These are phyloP conservation scores for Ptychobarbus kaznakovi DNA, from an alignment of 2,797 vertebrate species.

Conservation along the genomic window DNA sequence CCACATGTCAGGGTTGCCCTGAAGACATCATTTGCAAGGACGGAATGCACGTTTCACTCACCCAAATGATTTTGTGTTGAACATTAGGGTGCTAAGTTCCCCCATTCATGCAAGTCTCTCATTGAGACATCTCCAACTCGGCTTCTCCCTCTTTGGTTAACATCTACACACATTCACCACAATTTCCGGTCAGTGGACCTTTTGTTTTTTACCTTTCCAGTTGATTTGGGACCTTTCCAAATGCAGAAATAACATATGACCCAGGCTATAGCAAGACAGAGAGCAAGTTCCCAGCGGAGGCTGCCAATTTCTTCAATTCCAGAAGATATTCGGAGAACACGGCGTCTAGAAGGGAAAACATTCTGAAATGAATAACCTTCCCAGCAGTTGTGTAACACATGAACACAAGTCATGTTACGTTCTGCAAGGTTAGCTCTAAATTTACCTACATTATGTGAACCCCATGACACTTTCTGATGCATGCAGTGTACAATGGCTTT, in stretches of 20 bases:
- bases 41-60: neutral
- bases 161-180: conserved; percentile 13
- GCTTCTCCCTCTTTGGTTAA: neutral
- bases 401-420: neutral
- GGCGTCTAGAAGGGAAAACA: conserved; percentile 76
- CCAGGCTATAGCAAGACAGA: conserved; percentile 95
- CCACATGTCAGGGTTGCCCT: neutral
- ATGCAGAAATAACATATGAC: conserved; percentile 99
- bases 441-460: neutral
- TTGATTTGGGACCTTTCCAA: conserved; percentile 99
- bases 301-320: conserved; percentile 95
- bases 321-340: conserved; percentile 93
- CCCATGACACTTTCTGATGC: neutral
- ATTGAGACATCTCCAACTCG: conserved; percentile 35
- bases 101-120: conserved; percentile 23
- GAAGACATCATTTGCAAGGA: neutral
- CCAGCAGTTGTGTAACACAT: neutral
- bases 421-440: neutral
- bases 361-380: neutral
- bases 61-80: neutral
- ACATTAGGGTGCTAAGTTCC: neutral
- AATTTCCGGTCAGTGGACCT: neutral
- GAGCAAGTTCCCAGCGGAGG: conserved; percentile 94
- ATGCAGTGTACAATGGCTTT: neutral
- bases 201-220: conserved; percentile 88